Evolutionary conservation across 2,113 vertebrate species (phyloP).

Genomic region (Rhynchomys soricoides): DNA sequence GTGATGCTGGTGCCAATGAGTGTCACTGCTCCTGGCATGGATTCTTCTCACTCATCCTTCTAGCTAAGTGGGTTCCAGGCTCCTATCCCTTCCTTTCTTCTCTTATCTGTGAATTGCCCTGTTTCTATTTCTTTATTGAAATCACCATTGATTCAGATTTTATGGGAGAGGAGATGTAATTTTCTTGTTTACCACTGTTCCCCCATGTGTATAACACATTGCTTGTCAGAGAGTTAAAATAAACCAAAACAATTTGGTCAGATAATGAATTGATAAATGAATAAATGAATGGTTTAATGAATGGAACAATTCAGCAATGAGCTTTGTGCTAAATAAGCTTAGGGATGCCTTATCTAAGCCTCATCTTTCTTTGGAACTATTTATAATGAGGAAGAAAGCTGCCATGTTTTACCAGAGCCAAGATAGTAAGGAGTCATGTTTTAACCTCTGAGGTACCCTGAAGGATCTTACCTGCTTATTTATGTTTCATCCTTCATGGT

Average conservation of each 20-base stretch:
- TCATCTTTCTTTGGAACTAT: neutral
- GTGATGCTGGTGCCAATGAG: neutral
- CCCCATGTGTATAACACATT: neutral
- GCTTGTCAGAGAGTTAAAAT: neutral
- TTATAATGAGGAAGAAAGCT: neutral
- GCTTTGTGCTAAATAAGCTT: neutral
- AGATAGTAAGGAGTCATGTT: conserved; percentile 30
- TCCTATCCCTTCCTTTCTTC: neutral
- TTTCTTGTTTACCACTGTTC: neutral
- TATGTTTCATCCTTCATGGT: conserved; percentile 54
- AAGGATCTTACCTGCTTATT: neutral
- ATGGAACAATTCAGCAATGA: neutral
- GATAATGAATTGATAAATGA: neutral
- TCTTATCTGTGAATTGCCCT: neutral
- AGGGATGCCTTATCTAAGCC: neutral
- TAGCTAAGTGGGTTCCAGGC: no score
- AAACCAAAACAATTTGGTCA: neutral
- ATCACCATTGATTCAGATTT: neutral
- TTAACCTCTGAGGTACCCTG: neutral
- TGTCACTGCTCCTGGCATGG: neutral
- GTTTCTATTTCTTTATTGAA: conserved; percentile 6
- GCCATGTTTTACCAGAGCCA: conserved; percentile 22
- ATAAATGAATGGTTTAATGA: neutral
- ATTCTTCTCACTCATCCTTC: neutral
- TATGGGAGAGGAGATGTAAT: neutral